Evolutionary conservation across 1,140 invertebrate genomes (phyloP), one percentile per base, ranked within the genome.

Genomic region (Drosophila cardini): DNA sequence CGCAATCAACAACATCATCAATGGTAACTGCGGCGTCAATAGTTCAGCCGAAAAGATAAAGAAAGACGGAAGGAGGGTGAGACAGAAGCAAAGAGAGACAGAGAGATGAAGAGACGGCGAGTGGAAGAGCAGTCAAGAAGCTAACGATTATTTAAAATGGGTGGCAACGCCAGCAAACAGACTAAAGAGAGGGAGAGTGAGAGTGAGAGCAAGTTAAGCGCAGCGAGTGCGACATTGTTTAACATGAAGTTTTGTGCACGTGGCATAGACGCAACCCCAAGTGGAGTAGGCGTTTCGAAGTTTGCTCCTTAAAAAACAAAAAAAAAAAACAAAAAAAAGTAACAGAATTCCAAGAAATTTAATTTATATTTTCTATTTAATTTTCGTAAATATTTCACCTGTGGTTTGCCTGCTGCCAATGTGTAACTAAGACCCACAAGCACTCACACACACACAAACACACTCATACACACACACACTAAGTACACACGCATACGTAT

Each of bases 1-100:
- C 63, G 63, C 48, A 73, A 79, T 79, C 74, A 76, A 72, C 70
- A 77, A 77, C 76, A 76, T 77, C 69, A 77, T 77, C 74, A 77
- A 73, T 76, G 72, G 57, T 53, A 74, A 55, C 34, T 16, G 63
- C 32, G 56, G 52, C 73, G 67, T 76, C 62, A 78, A 79, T 79
- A 79, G 77, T 73, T 73, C 62, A 64, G 16, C 11, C 42, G 13
- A 46, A 48, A 46, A 48, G 40, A 56, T 30, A 38, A 55, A 56
- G 32, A 65, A 38, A 55, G 62, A 16, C 38, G 30, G 36, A 26
- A 18, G 2, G 32, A 30, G 40, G 5, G 32, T 16, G 5, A 16
- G 15, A 15, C 32, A 40, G 52, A 38, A n/a, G 21, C 2, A 45
- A 9, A n/a, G 38, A 9, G 10, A 15, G 11, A 13, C 15, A 16